Conservation (phyloP, 2,113 vertebrate genomes). For the Leuciscus idus region DNA sequence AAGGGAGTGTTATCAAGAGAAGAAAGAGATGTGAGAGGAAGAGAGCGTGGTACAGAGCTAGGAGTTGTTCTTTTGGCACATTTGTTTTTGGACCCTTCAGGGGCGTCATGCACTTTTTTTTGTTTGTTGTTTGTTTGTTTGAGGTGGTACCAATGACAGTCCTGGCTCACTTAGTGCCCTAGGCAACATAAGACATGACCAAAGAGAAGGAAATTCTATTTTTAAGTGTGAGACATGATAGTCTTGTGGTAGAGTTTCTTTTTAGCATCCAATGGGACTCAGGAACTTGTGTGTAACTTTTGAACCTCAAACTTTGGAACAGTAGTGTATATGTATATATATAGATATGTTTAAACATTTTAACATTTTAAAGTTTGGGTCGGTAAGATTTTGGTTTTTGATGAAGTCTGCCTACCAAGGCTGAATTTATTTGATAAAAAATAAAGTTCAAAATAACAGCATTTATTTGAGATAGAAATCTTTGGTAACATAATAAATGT, state of each 20-base stretch:
- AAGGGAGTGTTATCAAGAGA: slow-evolving; percentile 25
- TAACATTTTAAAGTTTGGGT: neutral
- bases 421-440: neutral
- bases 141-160: slow-evolving; percentile 10
- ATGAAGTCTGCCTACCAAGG: neutral
- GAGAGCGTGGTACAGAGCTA: slow-evolving; percentile 70
- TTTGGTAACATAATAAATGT: neutral
- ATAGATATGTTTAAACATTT: no score
- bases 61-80: slow-evolving; percentile 74
- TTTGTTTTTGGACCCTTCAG: slow-evolving; percentile 51
- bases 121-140: slow-evolving; percentile 14
- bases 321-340: no score
- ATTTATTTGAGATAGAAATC: no score
- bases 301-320: neutral
- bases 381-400: no score
- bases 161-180: slow-evolving; percentile 2
- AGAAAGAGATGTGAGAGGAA: slow-evolving; percentile 33
- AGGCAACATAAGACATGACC: neutral
- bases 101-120: neutral
- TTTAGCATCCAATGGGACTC: neutral
- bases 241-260: neutral
- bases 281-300: neutral
- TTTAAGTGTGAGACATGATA: neutral
- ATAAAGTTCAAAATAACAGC: neutral
- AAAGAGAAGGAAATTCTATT: slow-evolving; percentile 20